phyloP scores from a whole-genome alignment of 2,888 invertebrate species.

The Stomorhina lunata region DNA sequence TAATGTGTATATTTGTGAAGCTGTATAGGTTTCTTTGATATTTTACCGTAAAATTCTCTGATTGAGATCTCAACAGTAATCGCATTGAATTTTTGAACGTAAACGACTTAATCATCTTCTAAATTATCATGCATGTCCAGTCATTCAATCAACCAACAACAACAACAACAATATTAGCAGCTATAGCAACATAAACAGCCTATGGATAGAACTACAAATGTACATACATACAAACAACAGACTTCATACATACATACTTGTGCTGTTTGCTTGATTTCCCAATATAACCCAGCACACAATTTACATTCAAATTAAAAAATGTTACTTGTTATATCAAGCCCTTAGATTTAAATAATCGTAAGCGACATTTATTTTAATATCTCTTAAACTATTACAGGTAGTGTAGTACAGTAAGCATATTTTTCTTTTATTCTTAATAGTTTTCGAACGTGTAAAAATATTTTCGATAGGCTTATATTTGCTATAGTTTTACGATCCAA shows the following conservation, averaged over 20 bases:
- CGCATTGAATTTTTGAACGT: slow-evolving; percentile 46
- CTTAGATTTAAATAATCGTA: too few species aligned
- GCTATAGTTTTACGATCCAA: too few species aligned
- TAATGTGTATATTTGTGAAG: background rate
- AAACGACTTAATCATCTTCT: slow-evolving; percentile 52
- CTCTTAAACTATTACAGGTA: too few species aligned
- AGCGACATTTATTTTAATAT: too few species aligned
- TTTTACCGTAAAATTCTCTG: slow-evolving; percentile 44
- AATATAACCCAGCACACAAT: slow-evolving; percentile 5
- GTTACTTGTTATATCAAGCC: too few species aligned
- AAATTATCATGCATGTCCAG: slow-evolving; percentile 52
- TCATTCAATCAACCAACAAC: slow-evolving; percentile 47
- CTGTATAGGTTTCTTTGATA: slow-evolving; percentile 30
- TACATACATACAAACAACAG: slow-evolving; percentile 2
- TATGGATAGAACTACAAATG: background rate
- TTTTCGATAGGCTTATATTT: too few species aligned
- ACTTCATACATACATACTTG: slow-evolving; percentile 2
- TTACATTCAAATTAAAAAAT: too few species aligned
- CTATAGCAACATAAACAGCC: slow-evolving; percentile 10
- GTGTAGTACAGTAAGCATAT: too few species aligned
- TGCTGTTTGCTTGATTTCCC: too few species aligned
- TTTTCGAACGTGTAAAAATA: too few species aligned
- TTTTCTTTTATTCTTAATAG: too few species aligned
- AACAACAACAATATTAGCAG: slow-evolving; percentile 1
- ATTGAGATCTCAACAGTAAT: slow-evolving; percentile 57